Conservation (phyloP, 1,140 invertebrate genomes). For the Leptinotarsa lineolata region DNA sequence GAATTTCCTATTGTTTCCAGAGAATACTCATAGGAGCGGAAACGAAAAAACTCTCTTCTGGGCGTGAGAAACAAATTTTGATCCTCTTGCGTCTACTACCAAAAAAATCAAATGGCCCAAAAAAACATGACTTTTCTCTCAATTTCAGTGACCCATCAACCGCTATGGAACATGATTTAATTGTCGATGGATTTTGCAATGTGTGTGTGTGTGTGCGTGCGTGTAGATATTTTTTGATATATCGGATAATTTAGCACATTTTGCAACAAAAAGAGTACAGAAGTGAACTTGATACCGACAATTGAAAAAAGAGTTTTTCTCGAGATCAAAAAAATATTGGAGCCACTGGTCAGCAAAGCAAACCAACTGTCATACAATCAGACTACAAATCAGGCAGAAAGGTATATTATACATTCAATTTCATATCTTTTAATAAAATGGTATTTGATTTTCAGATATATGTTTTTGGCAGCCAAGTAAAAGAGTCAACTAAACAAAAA, state of each 20-base stretch:
- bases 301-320: conserved; percentile 5
- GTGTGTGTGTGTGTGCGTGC: neutral
- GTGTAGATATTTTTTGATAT: conserved; percentile 5
- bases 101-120: neutral
- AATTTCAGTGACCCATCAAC: conserved; percentile 11
- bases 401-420: neutral
- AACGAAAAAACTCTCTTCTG: conserved; percentile 1
- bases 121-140: neutral
- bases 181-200: conserved; percentile 1
- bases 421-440: neutral
- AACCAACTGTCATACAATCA: too few relatives aligned
- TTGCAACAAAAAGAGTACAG: conserved; percentile 1
- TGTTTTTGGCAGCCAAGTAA: conserved; percentile 11
- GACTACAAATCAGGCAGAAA: conserved; percentile 9
- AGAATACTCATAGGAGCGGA: conserved; percentile 4
- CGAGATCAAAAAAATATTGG: conserved; percentile 12
- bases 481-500: conserved; percentile 15
- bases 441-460: conserved; percentile 3
- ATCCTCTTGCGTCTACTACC: conserved; percentile 2
- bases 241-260: conserved; percentile 17
- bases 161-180: conserved; percentile 7
- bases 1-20: conserved; percentile 10
- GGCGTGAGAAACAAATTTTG: conserved; percentile 8
- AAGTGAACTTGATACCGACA: conserved; percentile 15
- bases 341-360: conserved; percentile 9